phyloP scores from a whole-genome alignment of 2,888 invertebrate genomes.

The Drosophila merina region DNA sequence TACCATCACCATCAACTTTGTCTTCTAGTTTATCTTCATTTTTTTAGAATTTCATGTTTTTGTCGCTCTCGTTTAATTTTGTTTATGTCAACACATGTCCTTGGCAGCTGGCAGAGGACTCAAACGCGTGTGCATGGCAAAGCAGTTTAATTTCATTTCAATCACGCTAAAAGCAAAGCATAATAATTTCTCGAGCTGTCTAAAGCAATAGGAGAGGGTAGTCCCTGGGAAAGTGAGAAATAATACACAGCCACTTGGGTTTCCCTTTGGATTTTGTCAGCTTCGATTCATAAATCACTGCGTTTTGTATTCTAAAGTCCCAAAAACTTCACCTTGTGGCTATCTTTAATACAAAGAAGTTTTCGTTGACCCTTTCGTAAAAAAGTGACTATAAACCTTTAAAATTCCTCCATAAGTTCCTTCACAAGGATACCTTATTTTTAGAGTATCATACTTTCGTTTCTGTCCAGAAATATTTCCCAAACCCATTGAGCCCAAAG shows the following conservation, averaged over 20 bases:
- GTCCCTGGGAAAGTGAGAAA: constrained; percentile 57
- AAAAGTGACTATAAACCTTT: no score
- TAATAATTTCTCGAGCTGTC: constrained; percentile 79
- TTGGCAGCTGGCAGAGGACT: constrained; percentile 70
- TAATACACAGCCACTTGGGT: constrained; percentile 49
- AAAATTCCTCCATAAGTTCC: no score
- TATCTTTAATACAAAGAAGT: not conserved
- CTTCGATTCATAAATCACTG: constrained; percentile 57
- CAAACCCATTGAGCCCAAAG: not conserved
- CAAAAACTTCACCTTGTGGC: constrained; percentile 3
- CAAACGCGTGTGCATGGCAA: constrained; percentile 60
- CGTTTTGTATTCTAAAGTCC: constrained; percentile 17
- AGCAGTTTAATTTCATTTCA: constrained; percentile 78
- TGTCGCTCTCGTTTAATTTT: constrained; percentile 30
- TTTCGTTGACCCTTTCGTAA: no score
- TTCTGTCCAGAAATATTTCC: not conserved
- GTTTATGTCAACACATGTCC: constrained; percentile 71
- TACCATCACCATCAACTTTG: constrained; percentile 32
- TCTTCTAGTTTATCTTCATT: constrained; percentile 69
- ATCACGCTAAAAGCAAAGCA: constrained; percentile 79
- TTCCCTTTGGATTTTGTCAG: constrained; percentile 2
- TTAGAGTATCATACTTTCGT: constrained; percentile 5
- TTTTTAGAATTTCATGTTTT: constrained; percentile 19
- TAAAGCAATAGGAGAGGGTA: constrained; percentile 6
- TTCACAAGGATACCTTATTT: no score